Percentiles rank a stretch among this genome's conserved stretches.
Evolutionary conservation across 2,113 vertebrate genomes (phyloP).

Genomic region (Oryzias javanicus): DNA sequence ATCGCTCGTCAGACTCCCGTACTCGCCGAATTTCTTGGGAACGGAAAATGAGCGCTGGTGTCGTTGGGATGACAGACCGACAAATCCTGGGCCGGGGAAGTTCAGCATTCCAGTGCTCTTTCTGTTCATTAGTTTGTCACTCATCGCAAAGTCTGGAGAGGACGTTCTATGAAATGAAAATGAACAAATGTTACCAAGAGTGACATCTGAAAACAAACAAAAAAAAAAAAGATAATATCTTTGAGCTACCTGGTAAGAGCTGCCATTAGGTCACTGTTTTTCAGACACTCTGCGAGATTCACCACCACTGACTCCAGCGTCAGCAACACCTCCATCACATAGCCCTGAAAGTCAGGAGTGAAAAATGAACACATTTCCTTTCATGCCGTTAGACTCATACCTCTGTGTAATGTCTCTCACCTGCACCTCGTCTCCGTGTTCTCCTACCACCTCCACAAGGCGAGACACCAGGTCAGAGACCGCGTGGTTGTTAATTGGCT

Average conservation of each 20-base stretch:
- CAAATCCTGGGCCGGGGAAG: conserved; percentile 81
- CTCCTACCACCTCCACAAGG: conserved; percentile 95
- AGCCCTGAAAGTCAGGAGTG: conserved; percentile 79
- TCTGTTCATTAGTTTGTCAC: conserved; percentile 87
- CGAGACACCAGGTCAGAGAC: conserved; percentile 94
- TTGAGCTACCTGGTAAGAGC: conserved; percentile 86
- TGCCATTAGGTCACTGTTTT: conserved; percentile 93
- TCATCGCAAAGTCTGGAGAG: conserved; percentile 90
- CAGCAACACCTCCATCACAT: conserved; percentile 95
- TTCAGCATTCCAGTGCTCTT: conserved; percentile 97
- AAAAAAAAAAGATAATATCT: neutral
- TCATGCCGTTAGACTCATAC: no score
- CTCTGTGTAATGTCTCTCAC: conserved; percentile 61
- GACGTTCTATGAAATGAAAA: conserved; percentile 77
- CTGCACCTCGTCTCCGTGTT: conserved; percentile 98
- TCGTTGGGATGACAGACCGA: conserved; percentile 84
- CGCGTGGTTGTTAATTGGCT: conserved; percentile 92
- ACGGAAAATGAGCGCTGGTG: conserved; percentile 98
- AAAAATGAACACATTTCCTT: neutral
- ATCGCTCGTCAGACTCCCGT: conserved; percentile 82
- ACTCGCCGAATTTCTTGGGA: conserved; percentile 97
- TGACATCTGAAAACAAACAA: no score
- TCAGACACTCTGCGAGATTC: conserved; percentile 94
- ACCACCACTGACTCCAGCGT: conserved; percentile 96
- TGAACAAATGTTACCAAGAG: neutral